Base-by-base conservation (phyloP, 1,140 invertebrate genomes). In the Drosophila prosaltans region DNA sequence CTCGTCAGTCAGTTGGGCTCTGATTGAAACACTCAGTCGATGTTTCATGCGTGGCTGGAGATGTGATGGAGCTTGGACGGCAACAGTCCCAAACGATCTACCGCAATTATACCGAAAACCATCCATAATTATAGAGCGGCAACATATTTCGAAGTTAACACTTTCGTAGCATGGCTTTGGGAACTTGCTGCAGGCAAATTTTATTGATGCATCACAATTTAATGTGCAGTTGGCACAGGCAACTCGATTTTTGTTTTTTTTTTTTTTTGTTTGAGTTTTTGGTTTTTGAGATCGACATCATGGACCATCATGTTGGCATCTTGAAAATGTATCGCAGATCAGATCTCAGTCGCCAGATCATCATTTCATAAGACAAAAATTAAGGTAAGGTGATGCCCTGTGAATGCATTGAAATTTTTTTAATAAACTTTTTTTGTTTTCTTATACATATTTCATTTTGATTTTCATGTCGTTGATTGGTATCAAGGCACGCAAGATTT, bases 81-180 rank as follows among this genome's bases (percentile, higher is more conserved):
- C 45, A 6, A 8, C 43, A 48, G 57, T 76, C 63, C 8, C 72
- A 36, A 55, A 67, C 65, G 45, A 51, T 51, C 21, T 51, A 51
- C 41, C 70, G 84, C 84, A 89, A 89, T 89, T 89, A 89, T 89
- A 89, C 78, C 85, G 72, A 89, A 89, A 89, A 69, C 80, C 85
- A 89, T 84, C 78, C 85, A 89, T 91, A 91, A 91, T 91, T 91
- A 91, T 82, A 91, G 90, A 85, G 90, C 90, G 90, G 90, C 83
- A 70, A 89, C 71, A 72, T 81, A 80, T 91, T 89, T 86, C 90
- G 83, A 91, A 91, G 90, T 91, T 91, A 91, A 91, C 90, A 91
- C 90, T 91, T 91, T 91, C 86, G 90, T 91, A 90, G 73, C 85
- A 80, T 88, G 78, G 85, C 84, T 89, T 89, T 85, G 83, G 88